Base-by-base conservation (phyloP, 2,797 vertebrate species). In the Squalus acanthias region DNA sequence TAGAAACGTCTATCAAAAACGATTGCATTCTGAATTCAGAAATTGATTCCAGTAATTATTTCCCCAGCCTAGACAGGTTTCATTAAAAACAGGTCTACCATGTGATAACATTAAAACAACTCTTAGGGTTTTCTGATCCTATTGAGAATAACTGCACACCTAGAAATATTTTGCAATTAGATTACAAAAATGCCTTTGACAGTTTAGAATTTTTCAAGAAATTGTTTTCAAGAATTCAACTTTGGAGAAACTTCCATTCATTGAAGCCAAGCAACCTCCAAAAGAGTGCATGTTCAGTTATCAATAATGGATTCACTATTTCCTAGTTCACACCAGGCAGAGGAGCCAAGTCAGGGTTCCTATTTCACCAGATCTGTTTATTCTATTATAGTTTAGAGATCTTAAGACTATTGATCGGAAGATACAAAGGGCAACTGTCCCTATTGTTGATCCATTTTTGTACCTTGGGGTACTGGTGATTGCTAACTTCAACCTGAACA, bases 1-100 rank as follows among this genome's bases (percentile, higher is more conserved):
- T 93, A 93, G 91, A 93, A 93, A 93, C 39, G 29, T 76, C 94
- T 60, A 70, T 95, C 94, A 95, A 95, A 95, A 95, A 53, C 26
- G 20, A 95, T 76, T 95, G 26, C 94, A 57, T 33, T 95, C 70
- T 76, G 94, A 95, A 95, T 95, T 95, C 39, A 29, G 70, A 95
- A 76, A 95, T 76, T 95, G 94, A 95, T 95, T 95, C 94, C 94
- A 57, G 94, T 76, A 95, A 95, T 95, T 95, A 53, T 76, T 76
- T 95, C 3, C 15, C 67, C 93, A 95, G 93, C 22, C 24, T 69
- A 95, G 67, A 95, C 22, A 69, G 29, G 76, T 95, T 76, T 76
- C 67, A 95, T 95, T 95, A 76, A 74, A 76, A 76, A 76, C 50
- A 76, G 46, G 13, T 50, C 50, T 76, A 7, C 69, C 26, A 76